Conservation (phyloP, 1,140 invertebrate genomes). For the Drosophila murphyi region DNA sequence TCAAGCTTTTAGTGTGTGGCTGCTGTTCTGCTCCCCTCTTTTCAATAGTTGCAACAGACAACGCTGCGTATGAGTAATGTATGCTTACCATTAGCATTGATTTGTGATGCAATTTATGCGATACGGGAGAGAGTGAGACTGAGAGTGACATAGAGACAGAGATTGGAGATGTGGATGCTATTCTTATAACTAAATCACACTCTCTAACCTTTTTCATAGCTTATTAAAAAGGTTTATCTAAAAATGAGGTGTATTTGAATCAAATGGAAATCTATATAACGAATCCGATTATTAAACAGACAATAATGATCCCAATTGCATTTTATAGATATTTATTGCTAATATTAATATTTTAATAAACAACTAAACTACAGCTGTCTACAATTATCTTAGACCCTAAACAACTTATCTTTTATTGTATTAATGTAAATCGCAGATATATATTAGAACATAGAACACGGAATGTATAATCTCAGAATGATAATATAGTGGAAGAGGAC, state of each 20-base stretch:
- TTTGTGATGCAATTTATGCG: slow-evolving; percentile 49
- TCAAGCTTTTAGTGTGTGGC: slow-evolving; percentile 63
- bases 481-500: no score
- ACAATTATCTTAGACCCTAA: no score
- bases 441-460: no score
- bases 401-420: no score
- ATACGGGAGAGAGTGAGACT: neutral
- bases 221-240: neutral
- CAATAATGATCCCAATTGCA: no score
- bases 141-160: neutral
- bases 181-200: neutral
- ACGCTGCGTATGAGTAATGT: slow-evolving; percentile 77
- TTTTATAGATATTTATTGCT: no score
- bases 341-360: no score
- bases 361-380: no score
- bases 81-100: slow-evolving; percentile 80
- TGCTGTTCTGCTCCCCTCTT: neutral
- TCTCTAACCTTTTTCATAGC: neutral
- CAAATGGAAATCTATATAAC: no score
- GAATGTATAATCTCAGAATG: no score
- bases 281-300: no score
- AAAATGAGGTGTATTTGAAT: neutral
- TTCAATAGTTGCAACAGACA: slow-evolving; percentile 27
- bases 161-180: neutral
- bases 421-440: no score